Evolutionary conservation across 2,888 invertebrate genomes (phyloP).

Genomic region (Cosmopolites sordidus): DNA sequence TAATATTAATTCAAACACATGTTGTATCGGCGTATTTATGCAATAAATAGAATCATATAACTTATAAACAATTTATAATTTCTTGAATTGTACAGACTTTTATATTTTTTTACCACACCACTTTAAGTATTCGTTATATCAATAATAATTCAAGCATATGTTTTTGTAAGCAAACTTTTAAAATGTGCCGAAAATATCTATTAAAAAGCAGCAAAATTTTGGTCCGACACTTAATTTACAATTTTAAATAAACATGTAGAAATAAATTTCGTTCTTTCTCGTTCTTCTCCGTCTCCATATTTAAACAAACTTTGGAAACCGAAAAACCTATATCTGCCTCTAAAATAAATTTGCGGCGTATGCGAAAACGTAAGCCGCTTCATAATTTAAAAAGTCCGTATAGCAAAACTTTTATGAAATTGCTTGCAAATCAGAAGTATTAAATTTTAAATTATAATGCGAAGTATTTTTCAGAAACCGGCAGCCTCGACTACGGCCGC

Average conservation of each 20-base stretch:
- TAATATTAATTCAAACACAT: too few species aligned
- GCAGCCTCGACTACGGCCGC: constrained; percentile 13
- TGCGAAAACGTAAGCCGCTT: constrained; percentile 11
- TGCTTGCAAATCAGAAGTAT: constrained; percentile 33
- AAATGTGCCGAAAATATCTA: too few species aligned
- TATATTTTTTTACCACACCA: too few species aligned
- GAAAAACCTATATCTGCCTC: constrained; percentile 2
- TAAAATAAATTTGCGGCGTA: constrained; percentile 10
- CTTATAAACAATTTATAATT: too few species aligned
- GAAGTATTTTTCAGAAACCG: constrained; percentile 35
- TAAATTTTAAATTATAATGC: constrained; percentile 37
- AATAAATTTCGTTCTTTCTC: neutral
- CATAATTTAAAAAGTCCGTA: constrained; percentile 23
- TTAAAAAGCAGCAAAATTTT: too few species aligned
- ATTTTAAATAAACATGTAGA: constrained; percentile 4
- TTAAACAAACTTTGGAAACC: constrained; percentile 5
- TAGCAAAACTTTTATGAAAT: constrained; percentile 32
- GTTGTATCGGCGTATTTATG: too few species aligned
- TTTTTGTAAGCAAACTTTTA: too few species aligned
- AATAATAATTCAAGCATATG: too few species aligned
- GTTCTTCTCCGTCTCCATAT: constrained; percentile 5
- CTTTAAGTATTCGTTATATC: too few species aligned
- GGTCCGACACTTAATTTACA: neutral
- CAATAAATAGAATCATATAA: too few species aligned
- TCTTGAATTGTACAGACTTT: too few species aligned